These are phyloP conservation scores for Cervus canadensis DNA, from an alignment of 2,113 vertebrate species.

Conservation along the genomic window DNA sequence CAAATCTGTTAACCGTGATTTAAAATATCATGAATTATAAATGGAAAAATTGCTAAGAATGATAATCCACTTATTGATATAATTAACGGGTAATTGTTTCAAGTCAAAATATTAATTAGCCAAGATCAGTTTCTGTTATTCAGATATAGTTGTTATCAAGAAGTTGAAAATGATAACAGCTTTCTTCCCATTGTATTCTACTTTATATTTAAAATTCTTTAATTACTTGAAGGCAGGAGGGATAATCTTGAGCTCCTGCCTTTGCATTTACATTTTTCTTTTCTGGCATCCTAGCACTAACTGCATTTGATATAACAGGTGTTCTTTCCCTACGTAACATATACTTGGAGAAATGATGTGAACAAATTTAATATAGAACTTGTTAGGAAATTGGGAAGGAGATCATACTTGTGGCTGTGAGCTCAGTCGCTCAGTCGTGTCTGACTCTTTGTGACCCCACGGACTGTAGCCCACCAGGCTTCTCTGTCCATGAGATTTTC, in stretches of 20 bases:
- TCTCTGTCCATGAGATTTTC: background rate
- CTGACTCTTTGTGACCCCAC: background rate
- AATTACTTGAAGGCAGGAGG: background rate
- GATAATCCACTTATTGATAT: conserved; percentile 37
- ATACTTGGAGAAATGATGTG: background rate
- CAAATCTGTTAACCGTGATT: conserved; percentile 24
- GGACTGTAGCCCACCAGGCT: background rate
- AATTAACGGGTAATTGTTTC: conserved; percentile 40
- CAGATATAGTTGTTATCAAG: conserved; percentile 12
- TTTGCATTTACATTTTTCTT: conserved; percentile 11
- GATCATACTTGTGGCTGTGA: background rate
- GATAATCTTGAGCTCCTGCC: background rate
- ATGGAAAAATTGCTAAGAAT: conserved; percentile 32
- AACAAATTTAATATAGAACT: background rate
- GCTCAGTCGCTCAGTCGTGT: background rate
- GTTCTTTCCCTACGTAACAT: background rate
- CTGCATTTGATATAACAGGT: background rate
- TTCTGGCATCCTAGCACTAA: background rate
- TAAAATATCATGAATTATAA: conserved; percentile 50
- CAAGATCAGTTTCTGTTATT: conserved; percentile 34
- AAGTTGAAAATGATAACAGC: conserved; percentile 23
- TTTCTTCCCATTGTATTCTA: background rate
- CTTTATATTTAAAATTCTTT: background rate
- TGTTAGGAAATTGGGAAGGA: background rate
- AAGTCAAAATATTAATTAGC: conserved; percentile 32